Evolutionary conservation across 2,113 vertebrate species (phyloP).

Genomic region (Castor canadensis): DNA sequence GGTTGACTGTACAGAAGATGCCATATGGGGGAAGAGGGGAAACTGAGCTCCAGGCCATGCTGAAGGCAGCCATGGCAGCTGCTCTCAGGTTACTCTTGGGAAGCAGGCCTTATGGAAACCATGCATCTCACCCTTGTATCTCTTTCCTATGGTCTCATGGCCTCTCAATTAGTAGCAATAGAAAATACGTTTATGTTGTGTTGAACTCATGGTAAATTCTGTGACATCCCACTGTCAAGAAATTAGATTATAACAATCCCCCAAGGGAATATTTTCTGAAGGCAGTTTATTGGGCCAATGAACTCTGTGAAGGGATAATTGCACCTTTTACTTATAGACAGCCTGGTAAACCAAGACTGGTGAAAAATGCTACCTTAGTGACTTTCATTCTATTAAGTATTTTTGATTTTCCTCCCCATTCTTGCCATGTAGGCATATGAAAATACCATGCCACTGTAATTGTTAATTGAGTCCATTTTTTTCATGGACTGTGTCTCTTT

Average conservation of each 20-base stretch:
- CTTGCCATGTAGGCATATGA: slow-evolving; percentile 51
- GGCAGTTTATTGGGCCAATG: slow-evolving; percentile 59
- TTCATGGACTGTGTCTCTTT: background rate
- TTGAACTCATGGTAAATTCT: slow-evolving; percentile 65
- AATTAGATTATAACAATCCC: slow-evolving; percentile 71
- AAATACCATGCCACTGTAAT: background rate
- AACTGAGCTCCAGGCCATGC: background rate
- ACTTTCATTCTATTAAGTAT: slow-evolving; percentile 78
- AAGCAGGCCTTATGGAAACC: slow-evolving; percentile 35
- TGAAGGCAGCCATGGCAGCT: background rate
- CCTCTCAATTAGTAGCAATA: slow-evolving; percentile 49
- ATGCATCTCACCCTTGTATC: background rate
- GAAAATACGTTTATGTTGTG: slow-evolving; percentile 62
- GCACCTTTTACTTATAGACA: slow-evolving; percentile 76
- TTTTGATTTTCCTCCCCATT: slow-evolving; percentile 71
- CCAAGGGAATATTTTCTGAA: slow-evolving; percentile 75
- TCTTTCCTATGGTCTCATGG: slow-evolving; percentile 49
- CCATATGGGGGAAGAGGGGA: background rate
- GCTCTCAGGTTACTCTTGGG: background rate
- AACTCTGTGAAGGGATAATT: slow-evolving; percentile 73
- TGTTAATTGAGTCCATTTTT: background rate
- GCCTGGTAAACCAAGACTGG: slow-evolving; percentile 69
- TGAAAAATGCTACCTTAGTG: slow-evolving; percentile 59
- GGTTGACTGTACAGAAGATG: background rate
- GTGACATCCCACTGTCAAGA: slow-evolving; percentile 67